Base-by-base conservation (phyloP, 2,797 vertebrate genomes). In the Anabacerthia variegaticeps region DNA sequence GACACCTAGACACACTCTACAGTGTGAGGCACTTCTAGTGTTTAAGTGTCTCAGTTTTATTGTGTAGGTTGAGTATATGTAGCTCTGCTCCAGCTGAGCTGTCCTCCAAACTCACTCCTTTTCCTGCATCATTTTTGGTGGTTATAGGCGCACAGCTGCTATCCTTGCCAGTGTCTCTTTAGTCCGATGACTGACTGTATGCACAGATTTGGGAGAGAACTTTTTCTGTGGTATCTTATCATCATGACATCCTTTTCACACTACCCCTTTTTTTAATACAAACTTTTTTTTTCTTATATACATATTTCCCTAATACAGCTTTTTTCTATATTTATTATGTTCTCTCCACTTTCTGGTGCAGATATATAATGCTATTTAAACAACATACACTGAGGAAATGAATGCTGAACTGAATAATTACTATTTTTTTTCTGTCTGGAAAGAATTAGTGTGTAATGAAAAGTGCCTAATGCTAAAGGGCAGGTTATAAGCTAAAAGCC, bases 401-500 rank as follows among this genome's bases (percentile, higher is more conserved):
- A 72, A 86, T 92, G 18, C 17, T 78, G 41, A 80, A 23, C 8
- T 93, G 14, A 43, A 68, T 23, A 2, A 62, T 55, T 59, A 24
- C 21, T 34, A 43, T 68, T 34, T 44, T 65, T 67, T 71, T 36
- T 51, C 49, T 76, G 13, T 39, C 58, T 78, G 30, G 44, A 32
- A 85, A 73, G 55, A 52, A 23, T 65, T 63, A n/a, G 75, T 32
- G 27, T 52, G 13, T 52, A 76, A 12, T 67, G 21, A 79, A 65
- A 86, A 76, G 19, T 30, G 34, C 4, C 14, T 75, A 61, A 85
- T 59, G 46, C 49, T 88, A 75, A 93, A 94, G 62, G 46, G 56
- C 49, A 58, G 22, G 79, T 52, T 49, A 49, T 93, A 93, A 93
- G 76, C 36, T 74, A 49, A 89, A 91, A 89, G 65, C 73, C 51